Evolutionary conservation across 2,797 vertebrate species (phyloP).

Genomic region (Catostomus latipinnis): DNA sequence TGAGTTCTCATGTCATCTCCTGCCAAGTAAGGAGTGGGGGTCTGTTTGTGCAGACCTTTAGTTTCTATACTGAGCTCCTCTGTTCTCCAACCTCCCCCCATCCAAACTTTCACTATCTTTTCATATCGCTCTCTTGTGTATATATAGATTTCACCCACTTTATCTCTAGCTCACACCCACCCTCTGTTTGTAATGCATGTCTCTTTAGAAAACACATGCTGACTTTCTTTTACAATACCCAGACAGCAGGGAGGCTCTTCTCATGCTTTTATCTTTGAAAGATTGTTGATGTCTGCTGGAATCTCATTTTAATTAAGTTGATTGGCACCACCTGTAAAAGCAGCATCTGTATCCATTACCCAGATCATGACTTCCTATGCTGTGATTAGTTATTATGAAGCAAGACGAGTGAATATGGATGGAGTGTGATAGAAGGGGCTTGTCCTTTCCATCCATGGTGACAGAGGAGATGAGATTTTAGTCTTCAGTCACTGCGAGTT

Average conservation of each 20-base stretch:
- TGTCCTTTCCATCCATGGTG: background rate
- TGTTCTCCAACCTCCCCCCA: conserved; percentile 4
- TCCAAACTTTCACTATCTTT: conserved; percentile 7
- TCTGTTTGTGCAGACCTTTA: conserved; percentile 59
- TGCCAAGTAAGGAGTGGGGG: conserved; percentile 56
- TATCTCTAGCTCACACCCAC: conserved; percentile 18
- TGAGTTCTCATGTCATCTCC: conserved; percentile 63
- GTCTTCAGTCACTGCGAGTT: conserved; percentile 8
- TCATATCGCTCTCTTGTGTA: conserved; percentile 13
- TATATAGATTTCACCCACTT: background rate
- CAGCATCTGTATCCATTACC: conserved; percentile 74
- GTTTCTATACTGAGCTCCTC: conserved; percentile 45
- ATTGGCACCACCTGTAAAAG: conserved; percentile 72
- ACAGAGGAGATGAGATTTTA: background rate
- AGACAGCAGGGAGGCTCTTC: background rate
- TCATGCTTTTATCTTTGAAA: conserved; percentile 13
- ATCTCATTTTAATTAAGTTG: conserved; percentile 63
- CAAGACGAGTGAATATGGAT: conserved; percentile 15
- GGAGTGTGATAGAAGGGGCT: conserved; percentile 21
- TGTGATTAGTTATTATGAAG: conserved; percentile 54
- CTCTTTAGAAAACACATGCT: conserved; percentile 13
- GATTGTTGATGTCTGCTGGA: conserved; percentile 25
- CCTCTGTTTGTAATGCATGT: conserved; percentile 27
- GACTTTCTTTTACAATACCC: conserved; percentile 5
- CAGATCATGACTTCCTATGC: conserved; percentile 70